Base-by-base conservation (phyloP, 2,113 vertebrate genomes). In the Empidonax traillii region DNA sequence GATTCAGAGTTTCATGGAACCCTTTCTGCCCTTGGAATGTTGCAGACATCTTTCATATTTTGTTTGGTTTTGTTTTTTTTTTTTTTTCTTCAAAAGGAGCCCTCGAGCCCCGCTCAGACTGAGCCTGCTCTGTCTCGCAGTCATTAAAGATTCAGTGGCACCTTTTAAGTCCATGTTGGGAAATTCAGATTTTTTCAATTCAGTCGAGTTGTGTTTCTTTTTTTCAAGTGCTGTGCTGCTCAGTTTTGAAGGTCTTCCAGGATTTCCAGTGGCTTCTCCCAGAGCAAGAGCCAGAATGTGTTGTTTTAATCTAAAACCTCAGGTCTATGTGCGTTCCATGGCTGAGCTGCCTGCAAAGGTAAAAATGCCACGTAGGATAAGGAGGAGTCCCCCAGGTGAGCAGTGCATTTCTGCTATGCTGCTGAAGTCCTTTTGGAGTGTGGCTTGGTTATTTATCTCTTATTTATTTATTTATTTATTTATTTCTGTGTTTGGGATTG, bases 1-100 rank as follows among this genome's bases (percentile, higher is more conserved):
- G 91, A 93, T 65, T 22, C 61, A 55, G 75, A 35, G 62, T 76
- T 96, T 87, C 67, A 33, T 41, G 84, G 87, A 87, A 78, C 90
- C 79, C 55, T 88, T 69, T 41, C 67, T 92, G 97, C 98, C 98
- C 98, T 98, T 97, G 97, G 87, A 96, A 96, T 81, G 94, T 88
- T 91, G 92, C 87, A 95, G 96, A 76, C 51, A 11, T 69, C 90
- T 91, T 96, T 89, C 81, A 87, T 89, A 17, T 33, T 74, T 92
- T 58, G 37, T 24, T 35, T 35, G 7, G 35, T 33, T 74, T 92
- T 58, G 37, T 24, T 35, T 44, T 65, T 72, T 25, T 71, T 80
- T 39, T 72, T 80, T 58, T 3, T 73, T 90, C 96, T 97, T 97
- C 96, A 97, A 96, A 97, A 91, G 87, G 25, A 93, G 94, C 93